Evolutionary conservation across 2,113 vertebrate species (phyloP), one percentile per base, ranked within the genome.

Genomic region (Megatriorchis doriae): DNA sequence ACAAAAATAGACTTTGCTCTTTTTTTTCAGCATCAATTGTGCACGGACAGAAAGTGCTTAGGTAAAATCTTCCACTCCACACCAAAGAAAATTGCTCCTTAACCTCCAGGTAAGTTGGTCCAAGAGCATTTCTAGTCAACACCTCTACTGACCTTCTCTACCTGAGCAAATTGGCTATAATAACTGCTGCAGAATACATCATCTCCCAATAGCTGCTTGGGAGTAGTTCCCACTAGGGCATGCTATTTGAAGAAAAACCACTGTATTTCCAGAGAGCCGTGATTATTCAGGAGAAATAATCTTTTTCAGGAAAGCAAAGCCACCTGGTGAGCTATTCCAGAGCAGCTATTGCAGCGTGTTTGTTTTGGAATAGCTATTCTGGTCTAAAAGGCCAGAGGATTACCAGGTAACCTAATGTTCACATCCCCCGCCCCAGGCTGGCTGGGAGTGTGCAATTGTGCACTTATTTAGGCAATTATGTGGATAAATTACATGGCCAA

Each of bases 221-320:
- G 58, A 95, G 87, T 61, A 68, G 70, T 22, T 94, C 53, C 80
- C 40, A 53, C 22, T 58, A 93, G 38, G 70, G 53, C 29, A 38
- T 3, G 8, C 9, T 50, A 11, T 48, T 38, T 62, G 81, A 90
- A 88, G 78, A 72, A 96, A 94, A 93, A 11, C 7, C 62, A 31
- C 50, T 34, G 8, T 68, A 45, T 75, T 86, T 93, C 43, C 61
- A 82, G 84, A 75, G 48, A 45, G 5, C 20, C 3, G 3, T 77
- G 74, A 93, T 95, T 93, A 85, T 94, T 68, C 36, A 53, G 38
- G 63, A 91, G 73, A 91, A 94, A 93, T 40, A 72, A 72, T 68
- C 7, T 42, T 88, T 71, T 86, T 94, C 53, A 58, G 53, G 66
- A 61, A 85, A 72, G 84, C 25, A 87, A 70, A 86, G 32, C 48